Base-by-base conservation (phyloP, 2,113 vertebrate species). In the Cyprinus carpio region DNA sequence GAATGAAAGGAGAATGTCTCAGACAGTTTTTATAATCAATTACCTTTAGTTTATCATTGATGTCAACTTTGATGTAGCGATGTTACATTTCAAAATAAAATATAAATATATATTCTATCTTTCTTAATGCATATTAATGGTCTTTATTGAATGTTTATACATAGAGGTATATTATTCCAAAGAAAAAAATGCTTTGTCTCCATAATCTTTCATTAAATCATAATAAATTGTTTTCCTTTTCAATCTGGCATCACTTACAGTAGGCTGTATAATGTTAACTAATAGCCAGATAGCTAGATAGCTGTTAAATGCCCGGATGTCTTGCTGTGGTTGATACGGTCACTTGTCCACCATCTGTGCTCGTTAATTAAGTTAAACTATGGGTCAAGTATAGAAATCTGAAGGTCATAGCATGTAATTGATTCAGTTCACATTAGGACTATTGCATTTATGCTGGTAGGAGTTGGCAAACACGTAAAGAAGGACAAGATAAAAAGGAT, bases 291-390 rank as follows among this genome's bases (percentile, higher is more conserved):
- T 64, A 13, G 25, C 25, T 27, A 54, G 1, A 56, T 58, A 65
- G 64, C 64, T 65, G 13, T 65, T 69, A 37, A 69, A 20, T 18
- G 29, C 29, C 7, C 7, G 16, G 64, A 67, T 67, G 3, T 69
- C 56, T 69, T 69, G 74, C 77, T 79, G 29, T 77, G 49, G 54
- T 54, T 75, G 58, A 29, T 25, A 0, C 37, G 65, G 84, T 83
- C 56, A 46, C 31, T 58, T n/a, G 16, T 67, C 54, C 16, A 83
- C 75, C 74, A 83, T 88, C 84, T 75, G 81, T 85, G 72, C 43
- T 77, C 60, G 34, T 85, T 83, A 88, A 46, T 29, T 71, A 37
- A 62, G 75, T 56, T 34, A 27, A 62, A 85, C 49, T 82, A 46
- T n/a, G 49, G 58, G 83, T 81, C 67, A 74, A 81, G 67, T 62